phyloP scores from a whole-genome alignment of 2,797 vertebrate species.

The Acrossocheilus fasciatus region DNA sequence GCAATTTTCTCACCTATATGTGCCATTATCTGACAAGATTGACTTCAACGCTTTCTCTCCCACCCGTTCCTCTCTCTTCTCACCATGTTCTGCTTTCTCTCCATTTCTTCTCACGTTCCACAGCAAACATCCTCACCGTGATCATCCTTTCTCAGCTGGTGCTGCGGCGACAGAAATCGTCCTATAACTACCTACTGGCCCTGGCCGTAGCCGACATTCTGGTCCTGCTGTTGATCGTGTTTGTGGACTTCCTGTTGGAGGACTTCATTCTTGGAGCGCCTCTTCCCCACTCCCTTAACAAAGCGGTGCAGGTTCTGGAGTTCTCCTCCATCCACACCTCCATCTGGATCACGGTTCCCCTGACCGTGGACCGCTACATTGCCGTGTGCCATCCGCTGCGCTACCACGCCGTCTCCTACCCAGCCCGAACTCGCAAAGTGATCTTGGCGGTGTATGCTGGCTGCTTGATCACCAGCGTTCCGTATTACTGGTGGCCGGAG shows the following conservation, averaged over 20 bases:
- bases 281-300: slow-evolving; percentile 87
- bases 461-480: slow-evolving; percentile 90
- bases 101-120: slow-evolving; percentile 32
- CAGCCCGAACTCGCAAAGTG: slow-evolving; percentile 90
- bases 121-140: slow-evolving; percentile 96
- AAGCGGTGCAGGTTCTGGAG: slow-evolving; percentile 91
- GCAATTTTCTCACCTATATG: not conserved
- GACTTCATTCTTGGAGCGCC: slow-evolving; percentile 90
- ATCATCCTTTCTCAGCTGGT: slow-evolving; percentile 96
- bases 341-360: slow-evolving; percentile 95
- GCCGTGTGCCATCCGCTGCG: slow-evolving; percentile 94
- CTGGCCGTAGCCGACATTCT: slow-evolving; percentile 94
- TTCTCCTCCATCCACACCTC: slow-evolving; percentile 98
- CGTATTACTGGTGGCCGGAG: slow-evolving; percentile 98
- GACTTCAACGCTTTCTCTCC: slow-evolving; percentile 32
- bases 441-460: slow-evolving; percentile 89
- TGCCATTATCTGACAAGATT: not conserved
- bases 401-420: slow-evolving; percentile 95
- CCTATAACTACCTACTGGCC: slow-evolving; percentile 96
- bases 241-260: slow-evolving; percentile 95
- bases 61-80: slow-evolving; percentile 29
- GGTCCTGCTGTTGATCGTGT: slow-evolving; percentile 94
- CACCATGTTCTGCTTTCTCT: slow-evolving; percentile 7
- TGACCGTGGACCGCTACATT: slow-evolving; percentile 94
- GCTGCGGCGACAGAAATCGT: slow-evolving; percentile 95